Evolutionary conservation across 2,113 vertebrate genomes (phyloP).

Genomic region (Catharus minimus): DNA sequence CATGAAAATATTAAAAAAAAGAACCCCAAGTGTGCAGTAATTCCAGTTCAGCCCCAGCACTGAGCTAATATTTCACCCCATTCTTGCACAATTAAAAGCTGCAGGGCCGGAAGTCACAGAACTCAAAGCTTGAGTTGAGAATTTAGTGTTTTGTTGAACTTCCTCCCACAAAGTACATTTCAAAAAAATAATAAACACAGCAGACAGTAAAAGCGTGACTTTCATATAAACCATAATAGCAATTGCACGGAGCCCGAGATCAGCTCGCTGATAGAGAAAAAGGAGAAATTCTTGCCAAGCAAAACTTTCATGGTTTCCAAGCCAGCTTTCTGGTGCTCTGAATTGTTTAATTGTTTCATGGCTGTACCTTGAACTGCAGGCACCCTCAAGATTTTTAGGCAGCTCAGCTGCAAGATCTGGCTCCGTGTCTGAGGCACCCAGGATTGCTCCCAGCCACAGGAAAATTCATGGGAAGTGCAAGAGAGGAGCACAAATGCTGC

Average conservation of each 20-base stretch:
- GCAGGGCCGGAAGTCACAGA: conserved; percentile 17
- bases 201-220: conserved; percentile 29
- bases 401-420: neutral
- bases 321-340: neutral
- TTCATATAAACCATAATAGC: neutral
- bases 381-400: neutral
- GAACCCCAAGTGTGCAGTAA: neutral
- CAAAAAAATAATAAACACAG: conserved; percentile 41
- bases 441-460: neutral
- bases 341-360: conserved; percentile 7
- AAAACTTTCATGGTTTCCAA: neutral
- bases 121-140: neutral
- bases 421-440: neutral
- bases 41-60: neutral
- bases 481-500: accelerated
- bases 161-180: conserved; percentile 55
- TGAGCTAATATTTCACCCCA: neutral
- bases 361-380: neutral
- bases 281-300: neutral
- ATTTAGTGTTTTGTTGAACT: conserved; percentile 39
- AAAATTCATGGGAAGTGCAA: neutral
- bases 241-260: neutral
- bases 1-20: neutral
- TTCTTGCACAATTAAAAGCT: neutral
- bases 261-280: neutral